Percentiles rank a stretch among this genome's conserved stretches.
Conservation (phyloP, 2,888 invertebrate species). For the Physocephala rufipes region DNA sequence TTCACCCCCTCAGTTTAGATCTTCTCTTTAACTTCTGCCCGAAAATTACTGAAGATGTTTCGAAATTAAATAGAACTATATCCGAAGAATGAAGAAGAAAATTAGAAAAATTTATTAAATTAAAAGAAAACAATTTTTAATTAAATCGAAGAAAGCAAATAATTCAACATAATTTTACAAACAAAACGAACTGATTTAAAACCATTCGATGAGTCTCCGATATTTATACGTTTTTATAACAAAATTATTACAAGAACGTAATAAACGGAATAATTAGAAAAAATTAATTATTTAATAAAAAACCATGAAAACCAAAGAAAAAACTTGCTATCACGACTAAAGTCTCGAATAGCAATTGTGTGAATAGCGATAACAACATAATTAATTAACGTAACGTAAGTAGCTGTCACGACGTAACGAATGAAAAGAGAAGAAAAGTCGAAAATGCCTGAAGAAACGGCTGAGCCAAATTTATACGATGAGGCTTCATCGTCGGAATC, state of each 20-base stretch:
- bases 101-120: too few species aligned
- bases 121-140: too few species aligned
- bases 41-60: too few species aligned
- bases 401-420: too few species aligned
- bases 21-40: too few species aligned
- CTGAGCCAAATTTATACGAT: slow-evolving; percentile 55
- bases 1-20: too few species aligned
- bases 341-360: slow-evolving; percentile 15
- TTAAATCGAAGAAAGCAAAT: too few species aligned
- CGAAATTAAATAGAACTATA: too few species aligned
- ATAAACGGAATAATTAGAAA: neutral
- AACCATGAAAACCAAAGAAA: slow-evolving; percentile 27
- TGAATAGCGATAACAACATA: neutral
- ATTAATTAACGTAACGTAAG: slow-evolving; percentile 22
- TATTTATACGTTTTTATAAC: neutral
- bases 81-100: too few species aligned
- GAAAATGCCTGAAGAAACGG: slow-evolving; percentile 48
- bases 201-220: neutral
- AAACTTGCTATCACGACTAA: neutral
- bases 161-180: neutral
- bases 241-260: too few species aligned
- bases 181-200: slow-evolving; percentile 24
- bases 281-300: too few species aligned
- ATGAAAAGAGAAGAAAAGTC: slow-evolving; percentile 29
- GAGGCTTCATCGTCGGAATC: slow-evolving; percentile 55